Percentiles rank a stretch among this genome's conserved stretches.
These are phyloP conservation scores for Temnothorax curvispinosus DNA, from an alignment of 1,140 invertebrate species.

Conservation along the genomic window DNA sequence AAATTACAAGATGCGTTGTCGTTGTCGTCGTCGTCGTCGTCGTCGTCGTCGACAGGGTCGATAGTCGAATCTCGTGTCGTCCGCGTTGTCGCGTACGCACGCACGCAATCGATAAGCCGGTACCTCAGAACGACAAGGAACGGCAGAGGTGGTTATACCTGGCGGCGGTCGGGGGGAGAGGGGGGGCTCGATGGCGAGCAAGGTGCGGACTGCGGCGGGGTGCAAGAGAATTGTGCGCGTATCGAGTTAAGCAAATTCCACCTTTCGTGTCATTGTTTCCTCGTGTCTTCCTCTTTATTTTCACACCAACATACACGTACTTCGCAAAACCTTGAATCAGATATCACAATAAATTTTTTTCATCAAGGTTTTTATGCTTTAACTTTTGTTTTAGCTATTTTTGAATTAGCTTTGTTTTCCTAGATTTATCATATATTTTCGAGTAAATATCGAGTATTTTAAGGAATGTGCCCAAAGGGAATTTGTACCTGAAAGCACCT, in stretches of 20 bases:
- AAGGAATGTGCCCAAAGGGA: background rate
- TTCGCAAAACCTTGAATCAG: background rate
- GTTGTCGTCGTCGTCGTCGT: background rate
- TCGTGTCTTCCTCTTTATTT: constrained; percentile 2
- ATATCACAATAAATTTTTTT: background rate
- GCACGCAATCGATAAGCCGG: constrained; percentile 66
- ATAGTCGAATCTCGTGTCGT: constrained; percentile 60
- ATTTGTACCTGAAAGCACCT: constrained; percentile 22
- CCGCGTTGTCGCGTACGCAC: constrained; percentile 57
- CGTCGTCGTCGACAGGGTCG: constrained; percentile 19
- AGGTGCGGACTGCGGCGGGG: constrained; percentile 21
- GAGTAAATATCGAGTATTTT: too few relatives aligned
- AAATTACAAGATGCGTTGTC: background rate
- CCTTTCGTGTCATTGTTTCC: constrained; percentile 57
- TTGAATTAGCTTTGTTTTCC: background rate
- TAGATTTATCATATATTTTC: background rate
- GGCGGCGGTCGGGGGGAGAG: too few relatives aligned
- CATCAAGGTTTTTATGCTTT: background rate
- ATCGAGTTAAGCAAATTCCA: constrained; percentile 70
- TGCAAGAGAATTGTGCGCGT: constrained; percentile 38
- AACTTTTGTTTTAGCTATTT: background rate
- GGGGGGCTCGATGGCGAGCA: background rate
- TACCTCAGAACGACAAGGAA: constrained; percentile 26
- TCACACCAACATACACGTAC: too few relatives aligned
- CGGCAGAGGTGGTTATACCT: background rate